Conservation (phyloP, 2,888 invertebrate species). For the Fragum whitleyi region DNA sequence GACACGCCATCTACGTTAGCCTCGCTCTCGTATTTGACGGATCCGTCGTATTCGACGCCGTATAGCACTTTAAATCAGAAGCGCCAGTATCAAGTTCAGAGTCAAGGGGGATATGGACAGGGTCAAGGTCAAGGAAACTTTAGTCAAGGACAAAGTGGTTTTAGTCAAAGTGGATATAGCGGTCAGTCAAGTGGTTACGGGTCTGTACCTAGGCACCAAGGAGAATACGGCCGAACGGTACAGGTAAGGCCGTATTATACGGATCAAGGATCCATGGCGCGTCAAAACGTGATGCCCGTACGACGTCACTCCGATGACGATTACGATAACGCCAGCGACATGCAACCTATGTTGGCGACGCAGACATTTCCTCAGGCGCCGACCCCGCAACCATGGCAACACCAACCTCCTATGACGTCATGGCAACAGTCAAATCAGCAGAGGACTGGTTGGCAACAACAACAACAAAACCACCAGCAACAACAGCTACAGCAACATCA, state of each 20-base stretch:
- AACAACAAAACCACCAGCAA: slow-evolving; percentile 17
- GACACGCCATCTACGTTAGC: slow-evolving; percentile 59
- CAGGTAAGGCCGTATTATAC: slow-evolving; percentile 55
- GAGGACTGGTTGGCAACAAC: slow-evolving; percentile 24
- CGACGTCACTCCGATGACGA: slow-evolving; percentile 73
- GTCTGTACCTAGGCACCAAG: slow-evolving; percentile 36
- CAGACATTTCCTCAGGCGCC: slow-evolving; percentile 49
- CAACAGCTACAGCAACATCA: slow-evolving; percentile 5
- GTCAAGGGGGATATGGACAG: slow-evolving; percentile 10
- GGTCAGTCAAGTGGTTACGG: slow-evolving; percentile 39
- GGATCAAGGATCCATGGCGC: slow-evolving; percentile 39
- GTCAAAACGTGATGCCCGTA: slow-evolving; percentile 44
- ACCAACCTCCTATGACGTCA: slow-evolving; percentile 18
- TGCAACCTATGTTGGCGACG: slow-evolving; percentile 69
- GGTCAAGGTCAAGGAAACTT: slow-evolving; percentile 18
- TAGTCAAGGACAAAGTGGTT: slow-evolving; percentile 14
- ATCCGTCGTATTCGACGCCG: slow-evolving; percentile 52
- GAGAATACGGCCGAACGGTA: slow-evolving; percentile 42
- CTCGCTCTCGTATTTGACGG: slow-evolving; percentile 62
- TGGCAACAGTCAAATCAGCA: slow-evolving; percentile 30
- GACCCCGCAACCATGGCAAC: slow-evolving; percentile 28
- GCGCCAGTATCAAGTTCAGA: slow-evolving; percentile 38
- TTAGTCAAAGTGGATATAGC: slow-evolving; percentile 18
- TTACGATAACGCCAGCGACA: slow-evolving; percentile 76
- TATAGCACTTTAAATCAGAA: slow-evolving; percentile 55